Evolutionary conservation across 2,113 vertebrate genomes (phyloP).

Genomic region (Excalfactoria chinensis): DNA sequence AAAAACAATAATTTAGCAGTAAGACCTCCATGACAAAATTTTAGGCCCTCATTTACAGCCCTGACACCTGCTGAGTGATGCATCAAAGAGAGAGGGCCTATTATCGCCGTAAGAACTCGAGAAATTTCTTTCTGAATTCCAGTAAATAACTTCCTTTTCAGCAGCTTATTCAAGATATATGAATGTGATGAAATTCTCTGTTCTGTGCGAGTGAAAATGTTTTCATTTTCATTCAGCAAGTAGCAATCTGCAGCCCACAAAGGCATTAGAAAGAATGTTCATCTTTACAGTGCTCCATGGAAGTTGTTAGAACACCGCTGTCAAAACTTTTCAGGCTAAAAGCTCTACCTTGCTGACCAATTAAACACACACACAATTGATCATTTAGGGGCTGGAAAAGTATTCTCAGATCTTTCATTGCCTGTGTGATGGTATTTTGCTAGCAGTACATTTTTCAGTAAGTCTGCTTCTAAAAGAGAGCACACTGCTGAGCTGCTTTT

Average conservation of each 20-base stretch:
- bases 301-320: neutral
- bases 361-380: neutral
- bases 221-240: constrained; percentile 44
- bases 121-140: constrained; percentile 35
- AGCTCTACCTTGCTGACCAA: neutral
- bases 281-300: neutral
- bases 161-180: neutral
- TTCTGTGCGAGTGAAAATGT: neutral
- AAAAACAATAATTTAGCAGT: neutral
- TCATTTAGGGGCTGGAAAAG: neutral
- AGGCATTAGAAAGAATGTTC: neutral
- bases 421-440: neutral
- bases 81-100: neutral
- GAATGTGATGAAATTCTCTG: constrained; percentile 36
- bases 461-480: neutral
- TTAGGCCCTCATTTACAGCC: neutral
- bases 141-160: constrained; percentile 41
- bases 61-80: constrained; percentile 8
- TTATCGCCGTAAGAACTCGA: constrained; percentile 8
- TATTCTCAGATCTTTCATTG: neutral
- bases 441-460: neutral
- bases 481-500: neutral
- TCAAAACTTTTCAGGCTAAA: constrained; percentile 20
- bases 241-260: neutral
- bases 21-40: neutral